Base-by-base conservation (phyloP, 1,140 invertebrate species). In the Pantala flavescens region DNA sequence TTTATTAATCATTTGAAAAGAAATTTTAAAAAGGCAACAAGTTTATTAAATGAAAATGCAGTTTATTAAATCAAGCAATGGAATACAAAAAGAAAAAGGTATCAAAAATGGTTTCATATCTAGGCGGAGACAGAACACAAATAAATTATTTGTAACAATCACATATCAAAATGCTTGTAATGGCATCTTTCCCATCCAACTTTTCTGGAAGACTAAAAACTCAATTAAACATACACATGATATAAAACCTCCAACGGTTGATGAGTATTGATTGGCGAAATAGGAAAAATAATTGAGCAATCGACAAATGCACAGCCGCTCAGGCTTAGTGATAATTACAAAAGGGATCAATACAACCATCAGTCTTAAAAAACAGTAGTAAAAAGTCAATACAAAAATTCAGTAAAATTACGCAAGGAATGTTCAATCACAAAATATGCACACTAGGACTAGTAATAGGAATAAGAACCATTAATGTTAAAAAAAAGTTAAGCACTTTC, bases 301-400 rank as follows among this genome's bases (percentile, higher is more conserved):
- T 63, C n/a, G 49, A 63, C 49, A 63, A 63, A 63, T 63, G 49
- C 49, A 63, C 49, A 63, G 49, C 49, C 49, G 28, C 49, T 63
- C 14, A 63, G 49, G 49, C 49, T 63, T 63, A 63, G 49, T 63
- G 49, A 19, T 16, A 63, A 63, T 63, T 21, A 63, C 49, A 63
- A 21, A 63, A 21, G 49, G 49, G 49, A 63, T 63, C 28, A 63
- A 63, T 63, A 63, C 49, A 63, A 19, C 28, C 49, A 19, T 63
- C 49, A 63, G 49, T 63, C 49, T 63, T 63, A 63, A 63, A 63
- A 63, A 63, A 63, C n/a, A 63, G 49, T 63, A 63, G 49, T 63
- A 63, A 63, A 63, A 63, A 63, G 49, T 63, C 49, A 63, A 19
- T 63, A 63, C 49, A 63, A 63, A 63, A 63, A 63, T 16, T 16